phyloP scores from a whole-genome alignment of 2,888 invertebrate species.

The Eilema sororculum region DNA sequence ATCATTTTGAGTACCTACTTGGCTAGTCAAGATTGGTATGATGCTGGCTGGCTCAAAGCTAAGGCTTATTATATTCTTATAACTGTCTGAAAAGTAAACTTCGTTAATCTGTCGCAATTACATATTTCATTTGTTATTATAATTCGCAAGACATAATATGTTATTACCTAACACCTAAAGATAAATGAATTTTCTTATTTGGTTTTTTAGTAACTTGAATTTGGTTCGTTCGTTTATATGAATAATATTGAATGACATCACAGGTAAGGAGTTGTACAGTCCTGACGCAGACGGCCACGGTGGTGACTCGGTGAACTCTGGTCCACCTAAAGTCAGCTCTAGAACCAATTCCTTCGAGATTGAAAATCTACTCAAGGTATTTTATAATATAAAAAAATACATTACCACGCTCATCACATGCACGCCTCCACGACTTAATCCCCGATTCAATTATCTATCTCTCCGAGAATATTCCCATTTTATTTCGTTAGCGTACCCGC shows the following conservation, averaged over 20 bases:
- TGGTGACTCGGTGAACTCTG: constrained; percentile 68
- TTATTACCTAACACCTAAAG: constrained; percentile 9
- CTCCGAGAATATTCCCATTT: constrained; percentile 63
- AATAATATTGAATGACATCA: constrained; percentile 26
- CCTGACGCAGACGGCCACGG: constrained; percentile 86
- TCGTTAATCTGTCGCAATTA: constrained; percentile 1
- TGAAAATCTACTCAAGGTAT: constrained; percentile 95
- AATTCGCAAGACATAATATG: not conserved
- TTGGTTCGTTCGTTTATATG: constrained; percentile 15
- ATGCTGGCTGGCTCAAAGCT: no score
- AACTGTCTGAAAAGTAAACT: not conserved
- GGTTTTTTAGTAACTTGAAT: constrained; percentile 12
- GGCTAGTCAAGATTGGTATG: no score
- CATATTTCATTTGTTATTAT: not conserved
- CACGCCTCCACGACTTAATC: constrained; percentile 63
- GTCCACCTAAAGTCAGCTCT: constrained; percentile 90
- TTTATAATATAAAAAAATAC: constrained; percentile 46
- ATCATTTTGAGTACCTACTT: no score
- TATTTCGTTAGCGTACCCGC: constrained; percentile 68
- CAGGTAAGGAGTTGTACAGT: constrained; percentile 92
- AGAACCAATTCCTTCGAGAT: constrained; percentile 98
- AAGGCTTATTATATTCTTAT: not conserved
- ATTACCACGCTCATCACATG: constrained; percentile 55
- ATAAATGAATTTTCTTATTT: constrained; percentile 19
- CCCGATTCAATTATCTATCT: constrained; percentile 69